Base-by-base conservation (phyloP, 2,888 invertebrate genomes). In the Prosopocoilus inquinatus region DNA sequence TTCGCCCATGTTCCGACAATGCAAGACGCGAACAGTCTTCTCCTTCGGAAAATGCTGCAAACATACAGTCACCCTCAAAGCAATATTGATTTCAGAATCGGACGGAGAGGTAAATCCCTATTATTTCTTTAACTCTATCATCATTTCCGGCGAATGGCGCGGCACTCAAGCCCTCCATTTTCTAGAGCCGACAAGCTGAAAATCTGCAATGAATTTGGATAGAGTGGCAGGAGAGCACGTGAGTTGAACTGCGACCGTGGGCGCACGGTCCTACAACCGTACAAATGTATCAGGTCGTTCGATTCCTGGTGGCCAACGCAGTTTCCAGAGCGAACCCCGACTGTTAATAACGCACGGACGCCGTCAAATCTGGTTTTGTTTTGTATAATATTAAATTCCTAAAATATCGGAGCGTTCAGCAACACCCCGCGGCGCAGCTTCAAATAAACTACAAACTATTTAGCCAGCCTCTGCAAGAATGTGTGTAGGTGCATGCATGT, bases 161-260 rank as follows among this genome's bases (percentile, higher is more conserved):
- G 68, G 71, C 73, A 74, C 73, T 74, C 73, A 73, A 73, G 72
- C 70, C 69, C 70, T 71, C 72, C 74, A 73, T 75, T 75, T 73
- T 73, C 72, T 68, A 70, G 70, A 74, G 71, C 70, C 74, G 75
- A 73, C 72, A 74, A 75, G 73, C 75, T 74, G 76, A 75, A 76
- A 76, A 76, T 76, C 76, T 74, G 75, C 76, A 75, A 76, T 75
- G 76, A 76, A 76, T 76, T 76, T 75, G 75, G 75, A 75, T 75
- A 75, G 72, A 68, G 69, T 68, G 65, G 65, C 68, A 67, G 62
- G 12, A 48, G 20, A 28, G 20, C 20, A 28, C 20, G 20, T 28
- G 20, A 28, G 20, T 28, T 28, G 20, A 28, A 28, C 20, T 28
- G 20, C 20, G 20, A 28, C 20, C 20, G 20, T 28, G 7, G 20